Conservation (phyloP, 2,888 invertebrate species). For the Cosmia pyralina region DNA sequence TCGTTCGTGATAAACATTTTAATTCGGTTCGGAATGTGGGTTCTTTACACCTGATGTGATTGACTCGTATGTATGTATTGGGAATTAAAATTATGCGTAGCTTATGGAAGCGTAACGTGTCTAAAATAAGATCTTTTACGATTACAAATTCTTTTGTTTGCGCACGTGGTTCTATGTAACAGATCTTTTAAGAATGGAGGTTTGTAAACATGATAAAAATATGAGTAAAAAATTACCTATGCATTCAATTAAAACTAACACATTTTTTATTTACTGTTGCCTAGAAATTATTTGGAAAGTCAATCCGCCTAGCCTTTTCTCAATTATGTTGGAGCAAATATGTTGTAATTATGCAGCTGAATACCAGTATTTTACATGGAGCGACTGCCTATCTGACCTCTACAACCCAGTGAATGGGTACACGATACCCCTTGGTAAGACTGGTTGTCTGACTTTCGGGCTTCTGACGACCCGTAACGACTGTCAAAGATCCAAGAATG, state of each 20-base stretch:
- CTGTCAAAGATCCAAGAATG: too few species aligned
- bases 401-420: too few species aligned
- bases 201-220: slow-evolving; percentile 8
- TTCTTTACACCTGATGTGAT: slow-evolving; percentile 57
- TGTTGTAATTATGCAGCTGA: too few species aligned
- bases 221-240: not conserved
- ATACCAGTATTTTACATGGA: too few species aligned
- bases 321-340: too few species aligned
- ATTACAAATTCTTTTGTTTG: slow-evolving; percentile 14
- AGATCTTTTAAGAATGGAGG: slow-evolving; percentile 11
- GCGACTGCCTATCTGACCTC: too few species aligned
- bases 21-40: slow-evolving; percentile 69
- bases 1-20: slow-evolving; percentile 75
- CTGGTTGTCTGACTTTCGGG: too few species aligned
- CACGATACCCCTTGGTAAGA: too few species aligned
- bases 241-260: slow-evolving; percentile 11
- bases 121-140: slow-evolving; percentile 24
- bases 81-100: slow-evolving; percentile 33
- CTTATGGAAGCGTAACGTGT: slow-evolving; percentile 23
- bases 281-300: slow-evolving; percentile 45
- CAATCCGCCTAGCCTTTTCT: too few species aligned
- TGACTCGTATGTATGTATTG: slow-evolving; percentile 38
- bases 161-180: not conserved
- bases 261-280: not conserved
- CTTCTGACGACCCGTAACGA: too few species aligned